Conservation (phyloP, 2,888 invertebrate species). For the Caenorhabditis uteleia region DNA sequence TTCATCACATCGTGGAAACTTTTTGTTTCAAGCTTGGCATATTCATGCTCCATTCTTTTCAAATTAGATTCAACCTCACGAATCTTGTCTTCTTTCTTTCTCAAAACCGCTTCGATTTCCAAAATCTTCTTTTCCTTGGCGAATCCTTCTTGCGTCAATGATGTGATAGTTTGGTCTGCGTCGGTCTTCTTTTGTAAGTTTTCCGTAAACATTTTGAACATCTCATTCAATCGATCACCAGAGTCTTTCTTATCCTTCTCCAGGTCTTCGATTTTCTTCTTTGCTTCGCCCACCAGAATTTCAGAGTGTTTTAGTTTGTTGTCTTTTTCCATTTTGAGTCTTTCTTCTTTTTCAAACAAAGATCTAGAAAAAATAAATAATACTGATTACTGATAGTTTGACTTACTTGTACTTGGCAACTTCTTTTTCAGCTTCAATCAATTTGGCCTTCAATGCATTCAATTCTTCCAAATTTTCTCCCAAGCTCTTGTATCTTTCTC, state of each 20-base stretch:
- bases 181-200: slow-evolving; percentile 22
- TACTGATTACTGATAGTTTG: too few species aligned
- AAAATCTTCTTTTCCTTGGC: slow-evolving; percentile 25
- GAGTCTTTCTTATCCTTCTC: slow-evolving; percentile 35
- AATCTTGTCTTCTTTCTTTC: slow-evolving; percentile 41
- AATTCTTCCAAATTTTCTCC: slow-evolving; percentile 33
- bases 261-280: slow-evolving; percentile 20
- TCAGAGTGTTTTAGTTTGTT: slow-evolving; percentile 6
- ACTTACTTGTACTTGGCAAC: slow-evolving; percentile 17
- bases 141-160: slow-evolving; percentile 28
- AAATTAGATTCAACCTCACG: slow-evolving; percentile 34
- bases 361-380: too few species aligned
- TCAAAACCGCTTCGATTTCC: slow-evolving; percentile 14
- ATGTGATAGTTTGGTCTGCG: slow-evolving; percentile 10
- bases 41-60: slow-evolving; percentile 35
- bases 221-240: slow-evolving; percentile 23
- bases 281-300: slow-evolving; percentile 2
- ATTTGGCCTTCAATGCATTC: slow-evolving; percentile 21
- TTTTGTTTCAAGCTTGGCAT: slow-evolving; percentile 40
- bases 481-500: slow-evolving; percentile 28
- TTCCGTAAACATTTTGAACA: slow-evolving; percentile 17
- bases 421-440: slow-evolving; percentile 23
- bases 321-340: slow-evolving; percentile 16
- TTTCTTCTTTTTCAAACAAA: slow-evolving; percentile 17
- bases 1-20: slow-evolving; percentile 44